Percentiles rank a stretch among this genome's conserved stretches.
Conservation (phyloP, 2,113 vertebrate species). For the Orthonyx spaldingii region DNA sequence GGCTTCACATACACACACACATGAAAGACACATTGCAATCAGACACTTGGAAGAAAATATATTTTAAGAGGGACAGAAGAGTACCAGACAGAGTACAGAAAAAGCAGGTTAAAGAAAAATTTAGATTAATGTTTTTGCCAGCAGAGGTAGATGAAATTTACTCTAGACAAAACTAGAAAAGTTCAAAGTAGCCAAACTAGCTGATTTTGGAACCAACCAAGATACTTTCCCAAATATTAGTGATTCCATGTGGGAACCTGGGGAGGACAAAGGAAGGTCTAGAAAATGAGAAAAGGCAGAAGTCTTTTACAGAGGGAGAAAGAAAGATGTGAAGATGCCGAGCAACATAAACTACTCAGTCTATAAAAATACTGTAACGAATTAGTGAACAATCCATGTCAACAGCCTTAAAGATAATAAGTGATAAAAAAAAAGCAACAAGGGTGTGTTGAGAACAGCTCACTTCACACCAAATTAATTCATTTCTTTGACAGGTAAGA, state of each 20-base stretch:
- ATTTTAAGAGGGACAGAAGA: not conserved
- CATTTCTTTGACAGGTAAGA: not conserved
- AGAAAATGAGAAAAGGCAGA: not conserved
- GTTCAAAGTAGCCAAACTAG: not conserved
- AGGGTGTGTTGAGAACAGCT: not conserved
- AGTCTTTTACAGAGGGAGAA: not conserved
- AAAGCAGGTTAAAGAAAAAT: not conserved
- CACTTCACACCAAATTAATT: not conserved
- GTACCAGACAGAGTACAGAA: not conserved
- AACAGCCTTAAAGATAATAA: conserved; percentile 7
- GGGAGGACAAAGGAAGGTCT: not conserved
- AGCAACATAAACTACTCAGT: not conserved
- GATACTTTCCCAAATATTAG: not conserved
- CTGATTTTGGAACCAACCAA: not conserved
- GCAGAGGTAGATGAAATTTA: not conserved
- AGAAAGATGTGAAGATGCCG: not conserved
- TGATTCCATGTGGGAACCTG: not conserved
- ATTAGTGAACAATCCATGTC: not conserved
- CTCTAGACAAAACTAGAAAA: not conserved
- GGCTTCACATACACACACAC: not conserved
- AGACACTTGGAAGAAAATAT: not conserved
- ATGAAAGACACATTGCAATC: not conserved
- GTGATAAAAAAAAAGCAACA: not conserved
- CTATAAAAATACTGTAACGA: not conserved
- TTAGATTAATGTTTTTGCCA: not conserved